Evolutionary conservation across 1,140 invertebrate genomes (phyloP).

Genomic region (Anoplophora glabripennis): DNA sequence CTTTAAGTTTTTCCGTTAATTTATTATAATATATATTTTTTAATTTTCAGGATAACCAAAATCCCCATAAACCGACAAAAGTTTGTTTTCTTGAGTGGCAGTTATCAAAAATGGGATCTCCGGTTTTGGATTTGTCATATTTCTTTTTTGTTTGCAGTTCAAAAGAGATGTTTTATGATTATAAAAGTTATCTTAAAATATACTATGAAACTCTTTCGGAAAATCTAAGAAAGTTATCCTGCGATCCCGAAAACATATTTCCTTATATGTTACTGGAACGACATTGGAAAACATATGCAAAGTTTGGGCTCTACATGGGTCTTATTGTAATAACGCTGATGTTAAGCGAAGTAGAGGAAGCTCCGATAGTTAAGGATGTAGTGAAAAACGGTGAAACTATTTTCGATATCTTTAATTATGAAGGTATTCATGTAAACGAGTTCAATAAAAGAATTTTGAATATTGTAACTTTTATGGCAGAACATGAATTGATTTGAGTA

Average conservation of each 20-base stretch:
- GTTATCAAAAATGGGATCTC: constrained; percentile 53
- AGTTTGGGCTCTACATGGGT: constrained; percentile 44
- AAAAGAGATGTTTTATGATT: constrained; percentile 31
- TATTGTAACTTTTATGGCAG: no score
- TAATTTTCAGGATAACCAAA: neutral
- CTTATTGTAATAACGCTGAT: constrained; percentile 43
- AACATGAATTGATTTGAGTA: no score
- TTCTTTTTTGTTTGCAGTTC: constrained; percentile 56
- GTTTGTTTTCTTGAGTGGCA: constrained; percentile 56
- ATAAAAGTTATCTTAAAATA: constrained; percentile 22
- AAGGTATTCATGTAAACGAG: no score
- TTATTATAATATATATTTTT: neutral
- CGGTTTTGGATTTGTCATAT: constrained; percentile 56
- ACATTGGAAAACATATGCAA: constrained; percentile 44
- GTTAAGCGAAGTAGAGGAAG: constrained; percentile 15
- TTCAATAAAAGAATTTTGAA: no score
- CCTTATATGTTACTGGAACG: constrained; percentile 48
- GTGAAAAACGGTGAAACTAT: no score
- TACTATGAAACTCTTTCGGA: constrained; percentile 28
- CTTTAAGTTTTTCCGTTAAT: no score
- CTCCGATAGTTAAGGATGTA: neutral
- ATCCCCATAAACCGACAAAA: constrained; percentile 30
- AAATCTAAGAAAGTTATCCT: constrained; percentile 37
- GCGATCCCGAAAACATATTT: constrained; percentile 49
- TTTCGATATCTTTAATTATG: no score